These are phyloP conservation scores for Crotalus viridis DNA, from an alignment of 2,113 vertebrate species.

Conservation along the genomic window DNA sequence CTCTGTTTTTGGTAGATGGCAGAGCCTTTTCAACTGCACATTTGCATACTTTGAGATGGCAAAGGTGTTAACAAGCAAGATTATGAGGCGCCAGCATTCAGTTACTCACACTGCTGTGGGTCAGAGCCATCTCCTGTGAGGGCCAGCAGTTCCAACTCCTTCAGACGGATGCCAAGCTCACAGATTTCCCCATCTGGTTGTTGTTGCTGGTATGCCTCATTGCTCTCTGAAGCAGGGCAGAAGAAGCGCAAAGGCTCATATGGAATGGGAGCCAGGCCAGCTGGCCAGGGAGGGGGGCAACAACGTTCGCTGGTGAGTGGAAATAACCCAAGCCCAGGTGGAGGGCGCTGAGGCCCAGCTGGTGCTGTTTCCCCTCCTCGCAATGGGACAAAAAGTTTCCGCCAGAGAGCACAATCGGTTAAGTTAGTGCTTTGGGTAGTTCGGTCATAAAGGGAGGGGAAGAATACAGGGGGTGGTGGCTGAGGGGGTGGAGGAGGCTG, in stretches of 20 bases:
- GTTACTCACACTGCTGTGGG: conserved; percentile 53
- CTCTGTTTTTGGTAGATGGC: background rate
- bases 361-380: conserved; percentile 19
- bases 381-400: conserved; percentile 49
- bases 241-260: conserved; percentile 75
- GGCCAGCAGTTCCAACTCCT: conserved; percentile 61
- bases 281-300: conserved; percentile 64
- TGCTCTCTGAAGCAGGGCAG: conserved; percentile 48
- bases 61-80: background rate
- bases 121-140: conserved; percentile 58
- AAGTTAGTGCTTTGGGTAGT: conserved; percentile 45
- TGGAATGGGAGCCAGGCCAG: conserved; percentile 58
- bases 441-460: conserved; percentile 70
- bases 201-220: background rate
- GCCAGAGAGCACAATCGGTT: conserved; percentile 50
- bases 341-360: conserved; percentile 20
- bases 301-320: conserved; percentile 37
- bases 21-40: background rate
- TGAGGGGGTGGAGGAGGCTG: conserved; percentile 44
- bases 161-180: conserved; percentile 60
- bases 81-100: background rate
- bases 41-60: background rate
- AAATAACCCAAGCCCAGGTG: conserved; percentile 47
- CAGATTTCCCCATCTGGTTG: conserved; percentile 52
- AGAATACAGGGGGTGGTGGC: conserved; percentile 58